phyloP scores from a whole-genome alignment of 2,797 vertebrate species.

The Acanthiza pusilla region DNA sequence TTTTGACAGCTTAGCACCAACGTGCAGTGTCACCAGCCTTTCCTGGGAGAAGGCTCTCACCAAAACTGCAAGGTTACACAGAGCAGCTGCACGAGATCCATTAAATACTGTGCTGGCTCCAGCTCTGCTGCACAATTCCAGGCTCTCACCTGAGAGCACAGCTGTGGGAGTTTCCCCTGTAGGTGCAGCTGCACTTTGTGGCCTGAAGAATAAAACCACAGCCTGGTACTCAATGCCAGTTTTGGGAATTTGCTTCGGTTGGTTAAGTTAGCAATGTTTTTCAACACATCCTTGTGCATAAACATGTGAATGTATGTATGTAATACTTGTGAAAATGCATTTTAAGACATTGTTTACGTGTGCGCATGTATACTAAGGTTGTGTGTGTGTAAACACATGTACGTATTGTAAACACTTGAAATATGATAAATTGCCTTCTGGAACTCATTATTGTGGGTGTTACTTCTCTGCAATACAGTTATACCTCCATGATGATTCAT shows the following conservation, averaged over 20 bases:
- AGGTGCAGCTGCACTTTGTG: background rate
- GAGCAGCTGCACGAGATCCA: background rate
- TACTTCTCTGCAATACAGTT: background rate
- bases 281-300: background rate
- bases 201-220: background rate
- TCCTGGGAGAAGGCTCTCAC: background rate
- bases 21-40: background rate
- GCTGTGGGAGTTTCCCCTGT: background rate
- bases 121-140: background rate
- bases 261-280: background rate
- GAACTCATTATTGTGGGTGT: background rate
- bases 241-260: background rate
- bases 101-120: background rate
- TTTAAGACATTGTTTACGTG: background rate
- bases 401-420: background rate
- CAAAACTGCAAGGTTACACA: background rate
- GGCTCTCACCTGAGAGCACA: background rate
- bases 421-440: background rate
- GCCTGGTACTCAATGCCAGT: background rate
- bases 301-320: background rate
- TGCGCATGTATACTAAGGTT: background rate
- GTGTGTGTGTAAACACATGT: background rate
- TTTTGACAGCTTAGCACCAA: background rate
- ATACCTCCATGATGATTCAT: background rate
- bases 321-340: background rate